phyloP scores from a whole-genome alignment of 2,888 invertebrate genomes.

The Pharmacophagus antenor region DNA sequence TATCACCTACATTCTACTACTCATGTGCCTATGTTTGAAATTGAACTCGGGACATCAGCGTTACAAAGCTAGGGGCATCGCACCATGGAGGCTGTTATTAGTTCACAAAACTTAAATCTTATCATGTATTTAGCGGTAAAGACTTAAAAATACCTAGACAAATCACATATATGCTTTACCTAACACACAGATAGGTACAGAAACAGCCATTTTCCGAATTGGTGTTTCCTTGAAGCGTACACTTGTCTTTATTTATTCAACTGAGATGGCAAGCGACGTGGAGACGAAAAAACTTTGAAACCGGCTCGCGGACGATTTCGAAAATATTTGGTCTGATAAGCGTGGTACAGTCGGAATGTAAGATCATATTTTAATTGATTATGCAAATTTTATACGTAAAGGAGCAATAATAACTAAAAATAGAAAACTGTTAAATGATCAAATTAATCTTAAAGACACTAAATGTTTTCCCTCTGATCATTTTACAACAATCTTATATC shows the following conservation, averaged over 20 bases:
- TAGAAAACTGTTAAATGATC: too few species aligned
- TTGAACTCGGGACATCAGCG: too few species aligned
- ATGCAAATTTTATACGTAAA: background rate
- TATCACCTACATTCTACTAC: too few species aligned
- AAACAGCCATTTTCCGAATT: conserved; percentile 51
- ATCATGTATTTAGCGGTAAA: background rate
- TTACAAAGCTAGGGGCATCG: too few species aligned
- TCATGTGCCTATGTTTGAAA: too few species aligned
- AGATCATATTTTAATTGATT: background rate
- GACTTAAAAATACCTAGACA: background rate
- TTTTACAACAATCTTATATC: too few species aligned
- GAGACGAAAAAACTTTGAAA: conserved; percentile 66
- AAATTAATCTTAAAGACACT: too few species aligned
- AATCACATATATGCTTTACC: conserved; percentile 1
- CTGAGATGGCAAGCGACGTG: conserved; percentile 58
- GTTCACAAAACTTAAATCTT: conserved; percentile 2
- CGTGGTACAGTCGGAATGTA: conserved; percentile 46
- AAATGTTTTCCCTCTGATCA: too few species aligned
- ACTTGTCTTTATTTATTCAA: conserved; percentile 70
- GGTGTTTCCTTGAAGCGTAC: conserved; percentile 68
- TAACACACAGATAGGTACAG: conserved; percentile 24
- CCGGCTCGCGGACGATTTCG: conserved; percentile 70
- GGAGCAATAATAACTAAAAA: too few species aligned
- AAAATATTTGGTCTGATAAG: conserved; percentile 72
- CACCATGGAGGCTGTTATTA: too few species aligned